Evolutionary conservation across 2,888 invertebrate genomes (phyloP), one percentile per base, ranked within the genome.

Genomic region (Drosophila algonquin): DNA sequence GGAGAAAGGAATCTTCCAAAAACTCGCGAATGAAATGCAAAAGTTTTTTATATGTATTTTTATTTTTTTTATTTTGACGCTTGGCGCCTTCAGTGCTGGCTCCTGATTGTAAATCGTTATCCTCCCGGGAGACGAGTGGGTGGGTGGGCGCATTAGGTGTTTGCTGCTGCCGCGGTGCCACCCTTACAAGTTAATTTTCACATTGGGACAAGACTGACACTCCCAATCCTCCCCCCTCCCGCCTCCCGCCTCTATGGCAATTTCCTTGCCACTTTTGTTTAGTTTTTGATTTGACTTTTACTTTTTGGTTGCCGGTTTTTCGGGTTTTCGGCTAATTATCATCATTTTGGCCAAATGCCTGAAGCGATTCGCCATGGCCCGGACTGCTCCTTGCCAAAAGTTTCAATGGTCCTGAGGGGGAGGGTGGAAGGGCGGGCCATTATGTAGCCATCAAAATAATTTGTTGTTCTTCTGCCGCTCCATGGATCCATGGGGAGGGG

Each of bases 141-240:
- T 18, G 58, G 79, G 40, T 40, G 40, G 40, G 14, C 14, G 40
- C 40, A 7, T n/a, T 40, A 87, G 86, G 79, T 73, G 69, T 53
- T 61, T 32, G 32, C 32, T 12, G 59, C 76, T 70, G 21, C 56
- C 24, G 35, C 30, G n/a, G n/a, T 45, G 32, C 57, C 55, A 61
- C 81, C 85, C 85, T 89, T 82, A 82, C 83, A 89, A 90, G 89
- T 90, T 91, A 90, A 91, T 91, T 90, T 90, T 85, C 87, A 75
- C 89, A 80, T 84, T 85, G 85, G 89, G 81, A 84, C 85, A 75
- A 69, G 84, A 73, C 83, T 77, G 88, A 64, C 77, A 76, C 79
- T 62, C 52, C 54, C 18, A 9, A 18, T 18, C 61, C 69, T 16
- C 27, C 21, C 27, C 1, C 30, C 10, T 7, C 9, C 8, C 40